Conservation (phyloP, 1,140 invertebrate genomes). For the Calliopsis andreniformis region DNA sequence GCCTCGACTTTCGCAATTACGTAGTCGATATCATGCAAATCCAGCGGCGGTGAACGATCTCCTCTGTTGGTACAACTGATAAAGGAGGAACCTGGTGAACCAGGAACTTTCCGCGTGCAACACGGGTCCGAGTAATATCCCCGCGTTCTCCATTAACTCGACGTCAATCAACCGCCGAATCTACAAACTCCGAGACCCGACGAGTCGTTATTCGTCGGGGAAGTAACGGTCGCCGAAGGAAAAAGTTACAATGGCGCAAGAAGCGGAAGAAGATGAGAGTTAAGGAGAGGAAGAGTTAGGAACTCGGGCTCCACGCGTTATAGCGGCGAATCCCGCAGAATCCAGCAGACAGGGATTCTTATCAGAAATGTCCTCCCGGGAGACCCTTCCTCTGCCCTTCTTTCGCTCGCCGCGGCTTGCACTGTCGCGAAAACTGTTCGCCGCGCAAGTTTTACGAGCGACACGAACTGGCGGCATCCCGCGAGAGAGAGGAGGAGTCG, state of each 20-base stretch:
- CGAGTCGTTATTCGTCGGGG: no score
- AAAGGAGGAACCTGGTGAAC: neutral
- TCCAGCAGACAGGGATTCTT: neutral
- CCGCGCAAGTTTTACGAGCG: slow-evolving; percentile 20
- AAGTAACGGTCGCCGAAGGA: no score
- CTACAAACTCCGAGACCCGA: no score
- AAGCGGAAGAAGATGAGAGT: no score
- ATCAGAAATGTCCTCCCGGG: slow-evolving; percentile 1
- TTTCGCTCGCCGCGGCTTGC: neutral
- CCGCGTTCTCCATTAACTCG: no score
- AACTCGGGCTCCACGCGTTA: neutral
- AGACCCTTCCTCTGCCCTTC: neutral
- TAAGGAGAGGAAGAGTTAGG: neutral
- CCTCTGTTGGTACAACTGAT: slow-evolving; percentile 7
- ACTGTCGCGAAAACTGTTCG: neutral
- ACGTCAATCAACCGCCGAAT: no score
- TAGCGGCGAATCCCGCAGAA: no score
- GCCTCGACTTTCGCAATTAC: slow-evolving; percentile 53
- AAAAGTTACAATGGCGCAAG: no score
- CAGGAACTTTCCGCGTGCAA: neutral
- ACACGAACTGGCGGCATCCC: neutral
- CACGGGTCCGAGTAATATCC: neutral
- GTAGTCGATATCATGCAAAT: slow-evolving; percentile 67
- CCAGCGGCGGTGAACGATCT: slow-evolving; percentile 1
- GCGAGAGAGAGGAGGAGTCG: neutral